Evolutionary conservation across 2,113 vertebrate genomes (phyloP), one percentile per base, ranked within the genome.

Genomic region (Caranx ignobilis): DNA sequence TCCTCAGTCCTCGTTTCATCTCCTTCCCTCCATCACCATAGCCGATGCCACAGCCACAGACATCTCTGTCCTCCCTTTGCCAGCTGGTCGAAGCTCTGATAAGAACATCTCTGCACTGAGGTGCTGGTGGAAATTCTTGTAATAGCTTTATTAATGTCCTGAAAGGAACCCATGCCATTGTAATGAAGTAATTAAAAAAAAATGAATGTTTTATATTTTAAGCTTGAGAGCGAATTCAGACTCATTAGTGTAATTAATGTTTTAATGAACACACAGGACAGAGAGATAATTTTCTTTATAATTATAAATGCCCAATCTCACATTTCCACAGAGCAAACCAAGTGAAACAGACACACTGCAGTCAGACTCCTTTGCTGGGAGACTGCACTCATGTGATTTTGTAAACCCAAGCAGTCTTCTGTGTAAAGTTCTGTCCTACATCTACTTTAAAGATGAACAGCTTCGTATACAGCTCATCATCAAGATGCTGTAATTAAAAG

Each of bases 1-100:
- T 79, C 26, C 64, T 86, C 81, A 60, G 50, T 73, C 60, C 59
- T 85, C 81, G 89, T 89, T 92, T 91, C 78, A 88, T 90, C 81
- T 80, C 43, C 21, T 41, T 69, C 35, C 61, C 65, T 75, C 48
- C 48, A 39, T 75, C 55, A 43, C 41, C 69, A 60, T 45, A 26
- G 75, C 60, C 73, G 67, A 48, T 7, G n/a, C 84, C 76, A 70
- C 45, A 71, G 72, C 73, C 78, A 63, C 35, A 78, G 85, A 84
- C 82, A 65, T 69, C 62, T 77, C 72, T 84, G 54, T 80, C 67
- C 72, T 67, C 52, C 31, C 26, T 80, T 50, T 74, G 32, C 65
- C 75, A 77, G 54, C 59, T 66, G 64, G 69, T 63, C 6, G 13
- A 79, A 12, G 18, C 65, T 82, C 65, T 76, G 80, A 91, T 84